A percentile compares a stretch with the other conserved stretches of the same genome.
Conservation (phyloP, 2,797 vertebrate genomes). For the Pitangus sulphuratus region DNA sequence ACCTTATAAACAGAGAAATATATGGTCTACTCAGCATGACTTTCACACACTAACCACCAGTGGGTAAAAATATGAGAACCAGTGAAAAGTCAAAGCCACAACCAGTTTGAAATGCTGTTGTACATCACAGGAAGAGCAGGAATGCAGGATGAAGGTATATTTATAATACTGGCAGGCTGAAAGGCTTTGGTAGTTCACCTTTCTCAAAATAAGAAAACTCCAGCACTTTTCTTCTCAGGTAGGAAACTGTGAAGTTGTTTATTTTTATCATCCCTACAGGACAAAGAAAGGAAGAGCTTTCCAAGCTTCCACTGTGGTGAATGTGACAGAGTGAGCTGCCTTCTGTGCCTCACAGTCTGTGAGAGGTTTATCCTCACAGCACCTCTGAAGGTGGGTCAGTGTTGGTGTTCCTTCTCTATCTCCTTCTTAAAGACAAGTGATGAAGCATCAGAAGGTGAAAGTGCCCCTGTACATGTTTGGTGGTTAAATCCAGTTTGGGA, state of each 20-base stretch:
- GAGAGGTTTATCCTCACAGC: not conserved
- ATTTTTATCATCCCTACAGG: not conserved
- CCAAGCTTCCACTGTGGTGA: not conserved
- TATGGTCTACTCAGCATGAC: not conserved
- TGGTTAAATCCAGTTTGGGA: not conserved
- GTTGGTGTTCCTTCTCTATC: not conserved
- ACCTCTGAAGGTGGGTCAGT: not conserved
- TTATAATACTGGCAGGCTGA: constrained; percentile 1
- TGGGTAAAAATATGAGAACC: not conserved
- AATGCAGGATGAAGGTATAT: not conserved
- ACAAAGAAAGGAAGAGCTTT: not conserved
- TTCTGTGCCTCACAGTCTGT: not conserved
- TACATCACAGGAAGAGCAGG: not conserved
- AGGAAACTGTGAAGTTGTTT: not conserved
- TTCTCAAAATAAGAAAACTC: not conserved
- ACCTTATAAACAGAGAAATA: not conserved
- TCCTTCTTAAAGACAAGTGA: not conserved
- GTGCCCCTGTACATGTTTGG: fast-evolving
- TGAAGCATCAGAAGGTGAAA: not conserved
- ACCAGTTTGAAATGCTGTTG: not conserved
- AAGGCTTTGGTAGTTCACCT: constrained; percentile 6
- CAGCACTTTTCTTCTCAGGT: not conserved
- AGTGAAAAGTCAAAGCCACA: not conserved
- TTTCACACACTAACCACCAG: not conserved
- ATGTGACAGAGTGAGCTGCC: not conserved